Evolutionary conservation across 2,113 vertebrate genomes (phyloP).

Genomic region (Pachycephala philippinensis): DNA sequence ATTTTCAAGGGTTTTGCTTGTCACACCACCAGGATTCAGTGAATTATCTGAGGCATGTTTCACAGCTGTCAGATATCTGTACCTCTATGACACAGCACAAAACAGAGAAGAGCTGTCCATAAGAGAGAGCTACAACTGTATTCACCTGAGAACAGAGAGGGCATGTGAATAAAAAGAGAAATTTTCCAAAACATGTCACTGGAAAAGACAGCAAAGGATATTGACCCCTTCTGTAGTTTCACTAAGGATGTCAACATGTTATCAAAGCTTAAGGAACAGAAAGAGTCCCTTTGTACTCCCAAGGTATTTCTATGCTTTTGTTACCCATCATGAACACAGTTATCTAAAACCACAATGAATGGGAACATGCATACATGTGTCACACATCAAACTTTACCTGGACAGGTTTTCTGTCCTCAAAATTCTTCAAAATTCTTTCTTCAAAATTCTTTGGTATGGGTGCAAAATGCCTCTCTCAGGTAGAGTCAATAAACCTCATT

Average conservation of each 20-base stretch:
- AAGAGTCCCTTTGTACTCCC: not conserved
- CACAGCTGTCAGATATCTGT: conserved; percentile 10
- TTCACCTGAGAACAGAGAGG: conserved; percentile 13
- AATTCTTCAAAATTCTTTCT: not conserved
- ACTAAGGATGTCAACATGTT: not conserved
- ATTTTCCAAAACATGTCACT: not conserved
- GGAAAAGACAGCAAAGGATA: conserved; percentile 17
- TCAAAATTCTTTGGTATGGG: not conserved
- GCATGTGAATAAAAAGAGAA: not conserved
- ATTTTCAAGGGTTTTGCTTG: conserved; percentile 31
- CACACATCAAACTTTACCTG: not conserved
- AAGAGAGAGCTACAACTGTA: not conserved
- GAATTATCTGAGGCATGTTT: conserved; percentile 12
- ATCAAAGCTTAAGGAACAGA: conserved; percentile 20
- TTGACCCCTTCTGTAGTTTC: conserved; percentile 5
- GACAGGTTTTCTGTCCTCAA: not conserved
- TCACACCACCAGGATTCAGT: not conserved
- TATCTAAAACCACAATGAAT: not conserved
- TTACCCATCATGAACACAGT: not conserved
- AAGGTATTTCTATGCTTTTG: not conserved
- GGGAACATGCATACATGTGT: fast-evolving
- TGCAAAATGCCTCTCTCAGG: not conserved
- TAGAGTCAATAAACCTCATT: not conserved
- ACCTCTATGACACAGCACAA: not conserved
- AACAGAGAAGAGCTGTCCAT: not conserved